A percentile compares a stretch with the other conserved stretches of the same genome.
These are phyloP conservation scores for Vidua macroura DNA, from an alignment of 2,113 vertebrate species.

Conservation along the genomic window DNA sequence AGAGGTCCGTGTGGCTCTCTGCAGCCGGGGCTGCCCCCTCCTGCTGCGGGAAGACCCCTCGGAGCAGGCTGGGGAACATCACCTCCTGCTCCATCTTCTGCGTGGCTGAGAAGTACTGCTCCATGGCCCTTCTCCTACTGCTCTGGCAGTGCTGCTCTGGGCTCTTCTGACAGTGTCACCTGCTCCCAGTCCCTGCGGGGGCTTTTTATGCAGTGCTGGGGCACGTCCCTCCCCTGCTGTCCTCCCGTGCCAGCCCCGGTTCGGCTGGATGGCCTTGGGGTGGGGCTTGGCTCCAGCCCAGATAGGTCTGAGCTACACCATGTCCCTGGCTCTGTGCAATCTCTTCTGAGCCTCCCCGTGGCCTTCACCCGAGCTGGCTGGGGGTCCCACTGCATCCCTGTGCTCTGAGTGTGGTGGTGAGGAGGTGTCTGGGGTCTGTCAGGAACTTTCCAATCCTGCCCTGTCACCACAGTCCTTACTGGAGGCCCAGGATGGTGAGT, in stretches of 20 bases:
- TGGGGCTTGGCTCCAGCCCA: neutral
- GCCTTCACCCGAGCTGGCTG: fast-evolving
- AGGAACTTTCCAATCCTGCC: neutral
- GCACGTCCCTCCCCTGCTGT: neutral
- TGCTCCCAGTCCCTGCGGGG: neutral
- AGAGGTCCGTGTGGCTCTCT: conserved; percentile 65
- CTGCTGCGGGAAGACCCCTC: conserved; percentile 70
- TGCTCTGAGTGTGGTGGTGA: fast-evolving
- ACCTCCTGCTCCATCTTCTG: conserved; percentile 88
- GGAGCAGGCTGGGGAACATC: conserved; percentile 88
- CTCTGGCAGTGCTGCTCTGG: conserved; percentile 35
- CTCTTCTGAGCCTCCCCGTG: fast-evolving
- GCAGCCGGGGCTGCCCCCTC: neutral
- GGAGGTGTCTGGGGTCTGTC: neutral
- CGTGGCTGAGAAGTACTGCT: conserved; percentile 76
- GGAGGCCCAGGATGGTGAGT: neutral
- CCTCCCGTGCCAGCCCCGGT: neutral
- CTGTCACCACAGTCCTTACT: neutral
- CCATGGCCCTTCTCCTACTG: conserved; percentile 70
- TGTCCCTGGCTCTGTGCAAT: neutral
- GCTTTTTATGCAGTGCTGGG: neutral
- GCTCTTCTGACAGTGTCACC: neutral
- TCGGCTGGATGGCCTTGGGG: fast-evolving
- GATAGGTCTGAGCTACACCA: fast-evolving
- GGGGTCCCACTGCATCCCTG: fast-evolving